Conservation (phyloP, 2,888 invertebrate genomes). For the Vannuccia rotundouncinata region DNA sequence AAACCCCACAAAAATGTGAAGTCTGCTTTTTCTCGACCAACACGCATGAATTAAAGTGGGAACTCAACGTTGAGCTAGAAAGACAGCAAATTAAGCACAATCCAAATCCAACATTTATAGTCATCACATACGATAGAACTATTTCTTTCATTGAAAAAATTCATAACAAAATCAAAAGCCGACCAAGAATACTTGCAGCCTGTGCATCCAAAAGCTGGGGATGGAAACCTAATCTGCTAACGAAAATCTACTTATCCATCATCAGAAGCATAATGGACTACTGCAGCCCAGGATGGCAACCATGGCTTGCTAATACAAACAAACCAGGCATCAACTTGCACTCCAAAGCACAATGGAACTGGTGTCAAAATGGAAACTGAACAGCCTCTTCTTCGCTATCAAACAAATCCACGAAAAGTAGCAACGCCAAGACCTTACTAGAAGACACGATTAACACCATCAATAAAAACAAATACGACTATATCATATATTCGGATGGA, state of each 20-base stretch:
- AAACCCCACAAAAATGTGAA: background rate
- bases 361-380: too few species aligned
- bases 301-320: background rate
- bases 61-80: background rate
- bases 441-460: too few species aligned
- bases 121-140: background rate
- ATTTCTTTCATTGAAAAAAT: background rate
- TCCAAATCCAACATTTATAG: background rate
- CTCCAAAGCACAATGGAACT: too few species aligned
- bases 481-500: too few species aligned
- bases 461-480: too few species aligned
- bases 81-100: background rate
- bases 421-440: too few species aligned
- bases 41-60: background rate
- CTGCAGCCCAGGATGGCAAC: background rate
- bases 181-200: background rate
- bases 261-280: background rate
- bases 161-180: background rate
- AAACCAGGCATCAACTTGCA: too few species aligned
- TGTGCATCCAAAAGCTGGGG: background rate
- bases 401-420: too few species aligned
- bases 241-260: background rate
- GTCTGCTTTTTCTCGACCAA: background rate
- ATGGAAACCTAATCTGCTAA: background rate
- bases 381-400: too few species aligned